Conservation (phyloP, 1,140 invertebrate species). For the Chrysoperla carnea region DNA sequence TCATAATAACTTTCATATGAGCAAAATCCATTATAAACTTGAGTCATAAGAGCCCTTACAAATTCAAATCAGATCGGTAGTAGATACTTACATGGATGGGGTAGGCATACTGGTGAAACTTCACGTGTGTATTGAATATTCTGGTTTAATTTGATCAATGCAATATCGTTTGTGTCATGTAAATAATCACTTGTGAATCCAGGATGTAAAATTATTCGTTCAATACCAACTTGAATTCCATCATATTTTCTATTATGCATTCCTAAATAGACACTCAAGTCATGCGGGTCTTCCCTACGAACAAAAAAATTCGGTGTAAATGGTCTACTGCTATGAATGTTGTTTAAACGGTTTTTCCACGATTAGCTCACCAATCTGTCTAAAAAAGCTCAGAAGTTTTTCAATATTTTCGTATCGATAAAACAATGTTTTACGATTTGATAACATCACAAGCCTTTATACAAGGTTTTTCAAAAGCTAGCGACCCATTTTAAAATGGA, state of each 20-base stretch:
- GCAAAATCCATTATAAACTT: too few relatives aligned
- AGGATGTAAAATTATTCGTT: conserved; percentile 22
- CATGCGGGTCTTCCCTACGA: conserved; percentile 21
- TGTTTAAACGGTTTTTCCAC: background rate
- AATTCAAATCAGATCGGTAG: too few relatives aligned
- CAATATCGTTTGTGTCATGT: conserved; percentile 37
- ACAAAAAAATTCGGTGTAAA: background rate
- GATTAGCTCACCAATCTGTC: too few relatives aligned
- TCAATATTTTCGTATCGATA: background rate
- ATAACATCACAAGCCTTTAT: background rate
- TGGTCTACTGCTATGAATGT: background rate
- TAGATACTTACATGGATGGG: conserved; percentile 21
- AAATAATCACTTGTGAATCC: conserved; percentile 25
- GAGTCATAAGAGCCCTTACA: too few relatives aligned
- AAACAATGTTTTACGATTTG: background rate
- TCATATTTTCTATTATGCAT: conserved; percentile 22
- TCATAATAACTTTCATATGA: too few relatives aligned
- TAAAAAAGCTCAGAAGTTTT: too few relatives aligned
- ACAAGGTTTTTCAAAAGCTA: background rate
- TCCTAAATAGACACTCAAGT: conserved; percentile 26
- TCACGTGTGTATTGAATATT: conserved; percentile 22
- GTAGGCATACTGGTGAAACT: conserved; percentile 35
- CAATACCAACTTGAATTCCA: conserved; percentile 21
- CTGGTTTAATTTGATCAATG: conserved; percentile 28
- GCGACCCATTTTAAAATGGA: background rate